Percentiles rank a stretch among this genome's conserved stretches.
These are phyloP conservation scores for Epinephelus moara DNA, from an alignment of 2,113 vertebrate species.

Conservation along the genomic window DNA sequence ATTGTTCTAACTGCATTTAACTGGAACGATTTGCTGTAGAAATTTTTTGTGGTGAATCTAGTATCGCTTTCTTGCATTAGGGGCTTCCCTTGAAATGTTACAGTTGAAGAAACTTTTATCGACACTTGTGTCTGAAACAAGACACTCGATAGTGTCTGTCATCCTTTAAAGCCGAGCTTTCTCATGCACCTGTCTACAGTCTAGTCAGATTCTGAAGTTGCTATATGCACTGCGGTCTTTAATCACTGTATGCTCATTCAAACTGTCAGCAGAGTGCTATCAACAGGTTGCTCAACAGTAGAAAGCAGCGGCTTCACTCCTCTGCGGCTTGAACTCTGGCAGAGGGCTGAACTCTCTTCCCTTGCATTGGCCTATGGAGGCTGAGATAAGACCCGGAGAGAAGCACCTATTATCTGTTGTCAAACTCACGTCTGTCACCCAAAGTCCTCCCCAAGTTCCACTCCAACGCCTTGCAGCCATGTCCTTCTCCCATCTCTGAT, in stretches of 20 bases:
- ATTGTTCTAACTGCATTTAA: background rate
- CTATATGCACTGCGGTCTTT: slow-evolving; percentile 7
- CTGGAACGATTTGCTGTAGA: background rate
- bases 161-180: background rate
- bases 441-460: slow-evolving; percentile 45
- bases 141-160: background rate
- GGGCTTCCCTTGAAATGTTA: background rate
- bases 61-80: background rate
- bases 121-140: background rate
- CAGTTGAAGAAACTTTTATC: background rate
- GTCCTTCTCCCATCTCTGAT: slow-evolving; percentile 52
- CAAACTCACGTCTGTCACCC: slow-evolving; percentile 46
- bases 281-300: slow-evolving; percentile 24
- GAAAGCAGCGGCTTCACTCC: slow-evolving; percentile 15
- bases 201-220: background rate
- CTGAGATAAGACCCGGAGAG: slow-evolving; percentile 58
- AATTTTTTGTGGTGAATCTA: background rate
- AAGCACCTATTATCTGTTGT: slow-evolving; percentile 56
- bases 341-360: slow-evolving; percentile 46
- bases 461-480: slow-evolving; percentile 48
- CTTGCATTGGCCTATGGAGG: slow-evolving; percentile 1
- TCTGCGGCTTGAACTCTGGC: slow-evolving; percentile 36
- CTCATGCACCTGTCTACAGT: slow-evolving; percentile 2
- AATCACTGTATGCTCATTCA: slow-evolving; percentile 6
- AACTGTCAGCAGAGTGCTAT: slow-evolving; percentile 9